Percentiles rank a stretch among this genome's conserved stretches.
These are phyloP conservation scores for Nycticryphes semicollaris DNA, from an alignment of 2,113 vertebrate species.

Conservation along the genomic window DNA sequence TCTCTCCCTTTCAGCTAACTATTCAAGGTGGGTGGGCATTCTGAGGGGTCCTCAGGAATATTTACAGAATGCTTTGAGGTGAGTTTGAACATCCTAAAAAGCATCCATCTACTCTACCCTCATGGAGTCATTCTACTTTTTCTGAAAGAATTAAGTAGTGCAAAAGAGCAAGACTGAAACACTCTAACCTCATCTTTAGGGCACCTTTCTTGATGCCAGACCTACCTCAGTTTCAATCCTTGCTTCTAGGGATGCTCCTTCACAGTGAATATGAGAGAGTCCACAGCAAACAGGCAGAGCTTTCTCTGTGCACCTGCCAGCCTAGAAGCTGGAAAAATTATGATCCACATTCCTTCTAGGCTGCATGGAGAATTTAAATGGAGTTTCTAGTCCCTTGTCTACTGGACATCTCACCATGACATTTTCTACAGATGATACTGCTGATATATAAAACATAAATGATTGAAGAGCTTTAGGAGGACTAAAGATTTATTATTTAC, in stretches of 20 bases:
- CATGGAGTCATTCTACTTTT: background rate
- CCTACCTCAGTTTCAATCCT: background rate
- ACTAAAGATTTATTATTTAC: background rate
- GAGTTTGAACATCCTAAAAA: background rate
- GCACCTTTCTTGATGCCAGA: background rate
- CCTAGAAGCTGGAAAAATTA: background rate
- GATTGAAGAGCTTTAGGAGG: background rate
- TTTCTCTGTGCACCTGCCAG: background rate
- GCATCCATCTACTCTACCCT: background rate
- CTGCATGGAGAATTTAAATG: background rate
- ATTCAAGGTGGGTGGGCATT: background rate
- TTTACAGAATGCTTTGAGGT: background rate
- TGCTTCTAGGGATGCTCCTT: background rate
- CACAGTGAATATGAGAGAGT: background rate
- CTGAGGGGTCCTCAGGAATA: background rate
- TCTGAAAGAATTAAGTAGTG: background rate
- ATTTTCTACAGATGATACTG: background rate
- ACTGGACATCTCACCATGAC: background rate
- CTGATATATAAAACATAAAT: background rate
- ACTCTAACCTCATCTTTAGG: background rate
- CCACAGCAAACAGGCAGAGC: background rate
- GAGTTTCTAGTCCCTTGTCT: background rate
- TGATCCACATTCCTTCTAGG: background rate
- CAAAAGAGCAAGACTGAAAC: background rate
- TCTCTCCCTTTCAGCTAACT: background rate